phyloP scores from a whole-genome alignment of 2,797 vertebrate genomes.

The Gadopsis bispinosus region DNA sequence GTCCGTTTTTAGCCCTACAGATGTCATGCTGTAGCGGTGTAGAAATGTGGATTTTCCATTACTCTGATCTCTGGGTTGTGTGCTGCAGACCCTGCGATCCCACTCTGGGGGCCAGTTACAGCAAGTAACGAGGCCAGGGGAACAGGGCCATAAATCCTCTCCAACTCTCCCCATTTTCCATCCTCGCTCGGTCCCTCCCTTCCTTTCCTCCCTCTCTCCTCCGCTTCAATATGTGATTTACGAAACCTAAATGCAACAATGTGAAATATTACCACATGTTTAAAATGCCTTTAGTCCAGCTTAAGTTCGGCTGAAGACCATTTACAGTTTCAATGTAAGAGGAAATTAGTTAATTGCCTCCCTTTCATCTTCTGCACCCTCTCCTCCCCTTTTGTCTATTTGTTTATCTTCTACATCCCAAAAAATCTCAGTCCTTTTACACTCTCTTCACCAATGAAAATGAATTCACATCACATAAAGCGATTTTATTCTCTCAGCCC shows the following conservation, averaged over 20 bases:
- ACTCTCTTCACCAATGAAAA: conserved; percentile 67
- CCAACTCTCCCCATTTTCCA: conserved; percentile 67
- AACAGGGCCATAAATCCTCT: conserved; percentile 84
- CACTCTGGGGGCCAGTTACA: conserved; percentile 85
- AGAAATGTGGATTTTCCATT: conserved; percentile 84
- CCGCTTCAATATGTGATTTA: conserved; percentile 58
- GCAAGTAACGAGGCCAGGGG: conserved; percentile 82
- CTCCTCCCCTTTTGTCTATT: conserved; percentile 19
- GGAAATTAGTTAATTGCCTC: conserved; percentile 60
- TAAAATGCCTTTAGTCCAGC: conserved; percentile 37
- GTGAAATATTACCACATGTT: conserved; percentile 61
- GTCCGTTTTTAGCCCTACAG: conserved; percentile 49
- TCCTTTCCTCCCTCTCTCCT: conserved; percentile 32
- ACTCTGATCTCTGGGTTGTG: conserved; percentile 72
- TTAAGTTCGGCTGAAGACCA: conserved; percentile 45
- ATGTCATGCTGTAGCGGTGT: conserved; percentile 59
- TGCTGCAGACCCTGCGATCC: conserved; percentile 74
- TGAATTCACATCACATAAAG: conserved; percentile 73
- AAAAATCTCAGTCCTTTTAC: conserved; percentile 52
- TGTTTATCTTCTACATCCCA: conserved; percentile 60
- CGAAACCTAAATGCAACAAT: conserved; percentile 51
- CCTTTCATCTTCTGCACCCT: conserved; percentile 20
- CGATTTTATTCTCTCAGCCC: conserved; percentile 56
- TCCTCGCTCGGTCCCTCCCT: conserved; percentile 47
- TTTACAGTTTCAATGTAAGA: conserved; percentile 42